A percentile compares a stretch with the other conserved stretches of the same genome.
Evolutionary conservation across 1,140 invertebrate genomes (phyloP).

Genomic region (Muscidifurax raptorellus): DNA sequence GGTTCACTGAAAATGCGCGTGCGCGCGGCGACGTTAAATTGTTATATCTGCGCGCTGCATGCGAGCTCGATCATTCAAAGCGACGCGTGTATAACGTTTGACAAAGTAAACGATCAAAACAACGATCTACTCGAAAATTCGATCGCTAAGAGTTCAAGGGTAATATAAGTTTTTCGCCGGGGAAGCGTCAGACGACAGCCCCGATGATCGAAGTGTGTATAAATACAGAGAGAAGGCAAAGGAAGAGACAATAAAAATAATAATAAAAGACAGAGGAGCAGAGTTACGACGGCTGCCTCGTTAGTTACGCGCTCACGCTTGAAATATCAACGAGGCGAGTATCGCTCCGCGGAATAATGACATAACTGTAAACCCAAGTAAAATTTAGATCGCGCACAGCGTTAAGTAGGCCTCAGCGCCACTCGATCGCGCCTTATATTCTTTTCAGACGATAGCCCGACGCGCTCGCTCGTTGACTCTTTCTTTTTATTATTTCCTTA

Average conservation of each 20-base stretch:
- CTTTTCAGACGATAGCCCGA: constrained; percentile 17
- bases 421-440: not conserved
- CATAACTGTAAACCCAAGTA: constrained; percentile 52
- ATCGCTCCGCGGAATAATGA: constrained; percentile 31
- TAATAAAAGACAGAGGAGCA: not conserved
- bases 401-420: constrained; percentile 35
- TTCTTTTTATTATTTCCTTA: constrained; percentile 15
- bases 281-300: constrained; percentile 8
- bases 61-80: not conserved
- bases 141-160: too few relatives aligned
- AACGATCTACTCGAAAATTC: not conserved
- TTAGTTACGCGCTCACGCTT: constrained; percentile 46
- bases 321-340: constrained; percentile 47
- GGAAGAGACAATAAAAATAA: not conserved
- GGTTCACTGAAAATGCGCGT: not conserved
- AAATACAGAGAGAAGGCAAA: not conserved
- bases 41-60: not conserved
- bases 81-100: not conserved
- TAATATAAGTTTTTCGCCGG: too few relatives aligned
- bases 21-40: not conserved
- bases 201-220: too few relatives aligned
- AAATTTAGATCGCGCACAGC: constrained; percentile 51
- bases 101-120: not conserved
- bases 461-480: not conserved
- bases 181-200: too few relatives aligned